phyloP scores from a whole-genome alignment of 1,140 invertebrate species.

The Muscidifurax raptorellus region DNA sequence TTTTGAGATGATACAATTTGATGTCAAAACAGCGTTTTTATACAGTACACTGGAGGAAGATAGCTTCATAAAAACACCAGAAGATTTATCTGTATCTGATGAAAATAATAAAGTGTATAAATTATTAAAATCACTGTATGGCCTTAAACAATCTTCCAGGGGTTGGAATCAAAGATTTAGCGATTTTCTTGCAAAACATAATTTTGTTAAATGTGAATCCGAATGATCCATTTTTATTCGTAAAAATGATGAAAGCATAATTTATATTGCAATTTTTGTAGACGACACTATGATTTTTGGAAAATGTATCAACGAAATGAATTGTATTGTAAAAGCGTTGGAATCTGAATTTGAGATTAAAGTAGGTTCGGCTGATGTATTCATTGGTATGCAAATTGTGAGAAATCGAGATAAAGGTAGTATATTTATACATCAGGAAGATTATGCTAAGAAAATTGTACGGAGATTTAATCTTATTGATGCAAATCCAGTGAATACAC shows the following conservation, averaged over 20 bases:
- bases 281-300: conserved; percentile 10
- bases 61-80: conserved; percentile 65
- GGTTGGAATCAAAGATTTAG: conserved; percentile 65
- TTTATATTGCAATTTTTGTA: background rate
- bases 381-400: background rate
- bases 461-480: conserved; percentile 8
- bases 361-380: background rate
- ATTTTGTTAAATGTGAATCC: conserved; percentile 43
- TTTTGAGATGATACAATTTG: too few species aligned
- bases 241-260: background rate
- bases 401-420: background rate
- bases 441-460: background rate
- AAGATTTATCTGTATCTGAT: background rate
- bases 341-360: background rate
- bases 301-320: background rate
- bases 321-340: background rate
- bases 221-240: background rate
- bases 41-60: conserved; percentile 69
- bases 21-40: conserved; percentile 72
- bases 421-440: background rate
- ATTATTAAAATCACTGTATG: conserved; percentile 70
- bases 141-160: conserved; percentile 70
- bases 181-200: conserved; percentile 49
- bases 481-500: too few species aligned
- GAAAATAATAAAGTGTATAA: conserved; percentile 53